Evolutionary conservation across 2,888 invertebrate species (phyloP), one percentile per base, ranked within the genome.

Genomic region (Silvanus unidentatus): DNA sequence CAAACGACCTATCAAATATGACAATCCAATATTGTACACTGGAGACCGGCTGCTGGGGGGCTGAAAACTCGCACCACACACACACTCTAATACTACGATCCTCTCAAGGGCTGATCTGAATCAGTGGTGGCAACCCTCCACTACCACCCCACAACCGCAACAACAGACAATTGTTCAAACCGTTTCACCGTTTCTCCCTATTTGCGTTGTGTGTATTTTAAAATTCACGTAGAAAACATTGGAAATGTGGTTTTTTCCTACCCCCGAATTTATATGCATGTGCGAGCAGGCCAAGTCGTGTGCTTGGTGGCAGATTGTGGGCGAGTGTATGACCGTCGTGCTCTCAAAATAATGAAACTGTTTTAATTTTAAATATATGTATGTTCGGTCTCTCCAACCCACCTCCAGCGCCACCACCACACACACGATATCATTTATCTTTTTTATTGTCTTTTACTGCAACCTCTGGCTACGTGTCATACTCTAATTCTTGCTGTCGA

Each of bases 11-110:
- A 43, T 45, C 41, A 45, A 43, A 47, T 30, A 47, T 43, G 50
- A 48, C 50, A 50, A 50, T 50, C 50, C 48, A 48, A 47, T 50
- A 48, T 48, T 47, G 45, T 44, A 36, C 50, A 38, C 47, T 11
- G 38, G 50, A 39, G 50, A 44, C 32, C 35, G 29, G 28, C 10
- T 28, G 28, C 10, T 12, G 32, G 32, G 10, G 32, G 13, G 13
- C n/a, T 22, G 22, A 8, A n/a, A n/a, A n/a, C n/a, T n/a, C 22
- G 22, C 22, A 22, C 8, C 22, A 22, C 22, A 22, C 22, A 32
- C 22, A 3, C 22, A 22, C 22, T 22, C 22, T 22, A n/a, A n/a
- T n/a, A n/a, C 13, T 6, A 14, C 6, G 16, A 37, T 37, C 16
- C 37, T 37, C 37, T 16, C 14, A 37, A 37, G 37, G 16, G 37